A percentile compares a stretch with the other conserved stretches of the same genome.
Conservation (phyloP, 1,140 invertebrate genomes). For the Lanistes nyassanus region DNA sequence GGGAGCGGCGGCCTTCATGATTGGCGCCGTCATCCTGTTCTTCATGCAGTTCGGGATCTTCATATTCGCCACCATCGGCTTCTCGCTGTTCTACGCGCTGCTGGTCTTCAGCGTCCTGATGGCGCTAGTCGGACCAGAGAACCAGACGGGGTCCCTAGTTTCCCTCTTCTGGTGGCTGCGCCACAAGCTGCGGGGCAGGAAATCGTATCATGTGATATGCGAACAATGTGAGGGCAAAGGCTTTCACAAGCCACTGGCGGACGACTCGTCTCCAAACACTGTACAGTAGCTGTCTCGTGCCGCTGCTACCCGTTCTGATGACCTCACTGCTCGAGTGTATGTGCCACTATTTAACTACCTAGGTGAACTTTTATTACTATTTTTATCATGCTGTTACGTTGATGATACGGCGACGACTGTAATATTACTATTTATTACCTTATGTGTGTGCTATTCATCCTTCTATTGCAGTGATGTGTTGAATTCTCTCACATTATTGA, state of each 20-base stretch:
- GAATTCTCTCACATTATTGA: too few relatives aligned
- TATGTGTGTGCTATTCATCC: too few relatives aligned
- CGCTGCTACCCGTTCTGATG: too few relatives aligned
- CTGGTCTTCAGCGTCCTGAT: slow-evolving; percentile 48
- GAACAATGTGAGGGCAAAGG: slow-evolving; percentile 23
- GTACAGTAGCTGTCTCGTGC: too few relatives aligned
- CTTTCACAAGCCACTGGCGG: background rate
- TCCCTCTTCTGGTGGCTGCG: slow-evolving; percentile 31
- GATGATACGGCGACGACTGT: too few relatives aligned
- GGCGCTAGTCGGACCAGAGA: slow-evolving; percentile 49
- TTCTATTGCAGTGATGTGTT: too few relatives aligned
- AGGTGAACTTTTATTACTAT: too few relatives aligned
- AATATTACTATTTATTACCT: too few relatives aligned
- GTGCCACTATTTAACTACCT: too few relatives aligned
- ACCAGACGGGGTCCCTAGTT: slow-evolving; percentile 39
- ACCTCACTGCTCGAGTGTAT: too few relatives aligned
- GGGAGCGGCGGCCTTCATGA: slow-evolving; percentile 56
- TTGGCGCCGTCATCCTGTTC: slow-evolving; percentile 49
- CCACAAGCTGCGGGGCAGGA: slow-evolving; percentile 19
- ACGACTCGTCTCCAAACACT: background rate
- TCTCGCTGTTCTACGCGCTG: slow-evolving; percentile 54
- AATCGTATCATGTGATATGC: slow-evolving; percentile 11
- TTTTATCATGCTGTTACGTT: too few relatives aligned
- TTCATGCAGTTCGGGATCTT: slow-evolving; percentile 59
- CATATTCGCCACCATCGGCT: slow-evolving; percentile 57